Conservation (phyloP, 2,797 vertebrate genomes). For the Tangara arthus region DNA sequence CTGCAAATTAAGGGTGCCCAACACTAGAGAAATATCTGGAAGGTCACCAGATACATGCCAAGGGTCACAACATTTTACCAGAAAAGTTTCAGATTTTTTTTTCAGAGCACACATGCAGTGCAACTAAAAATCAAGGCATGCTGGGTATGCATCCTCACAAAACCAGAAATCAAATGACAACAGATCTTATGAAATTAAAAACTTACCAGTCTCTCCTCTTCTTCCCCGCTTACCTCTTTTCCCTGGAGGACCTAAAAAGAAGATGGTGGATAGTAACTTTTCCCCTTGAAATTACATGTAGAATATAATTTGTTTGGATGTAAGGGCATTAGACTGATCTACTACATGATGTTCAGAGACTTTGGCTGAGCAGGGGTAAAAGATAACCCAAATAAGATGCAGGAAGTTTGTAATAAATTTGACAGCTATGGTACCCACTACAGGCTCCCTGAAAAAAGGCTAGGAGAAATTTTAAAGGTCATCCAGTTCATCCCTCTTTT, state of each 20-base stretch:
- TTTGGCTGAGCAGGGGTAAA: background rate
- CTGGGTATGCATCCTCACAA: background rate
- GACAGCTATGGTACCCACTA: background rate
- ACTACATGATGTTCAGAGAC: background rate
- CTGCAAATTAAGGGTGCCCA: background rate
- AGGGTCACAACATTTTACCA: background rate
- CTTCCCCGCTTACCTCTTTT: constrained; percentile 96
- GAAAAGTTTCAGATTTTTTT: background rate
- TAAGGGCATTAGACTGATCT: background rate
- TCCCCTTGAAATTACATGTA: background rate
- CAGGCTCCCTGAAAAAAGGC: background rate
- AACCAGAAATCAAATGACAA: background rate
- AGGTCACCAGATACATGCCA: background rate
- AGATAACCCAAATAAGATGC: background rate
- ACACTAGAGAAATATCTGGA: background rate
- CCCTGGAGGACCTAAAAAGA: constrained; percentile 90
- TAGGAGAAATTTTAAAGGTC: background rate
- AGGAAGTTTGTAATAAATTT: background rate
- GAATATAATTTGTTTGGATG: background rate
- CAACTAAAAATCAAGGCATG: background rate
- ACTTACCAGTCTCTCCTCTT: constrained; percentile 94
- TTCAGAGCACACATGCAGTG: background rate
- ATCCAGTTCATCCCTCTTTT: background rate
- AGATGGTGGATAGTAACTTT: background rate
- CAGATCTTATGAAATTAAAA: background rate